Conservation (phyloP, 2,113 vertebrate genomes). For the Pedetes capensis region DNA sequence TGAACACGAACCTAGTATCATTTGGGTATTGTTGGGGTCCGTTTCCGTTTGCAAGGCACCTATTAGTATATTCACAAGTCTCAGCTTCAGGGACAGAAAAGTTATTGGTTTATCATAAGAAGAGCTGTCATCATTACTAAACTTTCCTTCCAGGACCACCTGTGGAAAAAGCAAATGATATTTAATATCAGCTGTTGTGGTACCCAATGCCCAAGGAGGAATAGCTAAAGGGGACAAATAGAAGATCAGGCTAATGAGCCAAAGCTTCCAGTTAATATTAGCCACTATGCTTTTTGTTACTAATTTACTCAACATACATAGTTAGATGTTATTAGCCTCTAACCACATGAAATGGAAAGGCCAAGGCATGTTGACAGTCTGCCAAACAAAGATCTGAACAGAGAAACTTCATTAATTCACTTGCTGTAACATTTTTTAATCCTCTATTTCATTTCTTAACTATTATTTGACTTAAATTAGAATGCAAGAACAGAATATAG, state of each 20-base stretch:
- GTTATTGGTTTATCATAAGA: constrained; percentile 93
- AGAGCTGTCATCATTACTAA: constrained; percentile 93
- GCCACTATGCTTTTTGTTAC: not conserved
- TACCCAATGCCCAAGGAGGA: not conserved
- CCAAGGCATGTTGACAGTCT: not conserved
- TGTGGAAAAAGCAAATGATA: constrained; percentile 76
- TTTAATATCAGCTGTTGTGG: constrained; percentile 32
- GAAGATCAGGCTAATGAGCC: not conserved
- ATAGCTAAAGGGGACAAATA: not conserved
- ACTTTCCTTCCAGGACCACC: constrained; percentile 96
- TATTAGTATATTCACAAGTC: constrained; percentile 96
- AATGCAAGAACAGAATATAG: not conserved
- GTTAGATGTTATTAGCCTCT: not conserved
- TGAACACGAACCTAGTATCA: constrained; percentile 91
- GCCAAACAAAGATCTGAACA: constrained; percentile 29
- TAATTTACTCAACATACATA: not conserved
- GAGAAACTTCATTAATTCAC: constrained; percentile 27
- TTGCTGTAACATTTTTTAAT: not conserved
- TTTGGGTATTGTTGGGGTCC: constrained; percentile 96
- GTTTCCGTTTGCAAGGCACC: constrained; percentile 97
- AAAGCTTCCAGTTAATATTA: not conserved
- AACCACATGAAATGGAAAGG: not conserved
- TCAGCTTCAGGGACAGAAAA: constrained; percentile 94
- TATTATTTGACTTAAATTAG: constrained; percentile 7
- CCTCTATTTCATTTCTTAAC: constrained; percentile 34